These are phyloP conservation scores for Simalia tracyae DNA, from an alignment of 2,797 vertebrate genomes.

Conservation along the genomic window DNA sequence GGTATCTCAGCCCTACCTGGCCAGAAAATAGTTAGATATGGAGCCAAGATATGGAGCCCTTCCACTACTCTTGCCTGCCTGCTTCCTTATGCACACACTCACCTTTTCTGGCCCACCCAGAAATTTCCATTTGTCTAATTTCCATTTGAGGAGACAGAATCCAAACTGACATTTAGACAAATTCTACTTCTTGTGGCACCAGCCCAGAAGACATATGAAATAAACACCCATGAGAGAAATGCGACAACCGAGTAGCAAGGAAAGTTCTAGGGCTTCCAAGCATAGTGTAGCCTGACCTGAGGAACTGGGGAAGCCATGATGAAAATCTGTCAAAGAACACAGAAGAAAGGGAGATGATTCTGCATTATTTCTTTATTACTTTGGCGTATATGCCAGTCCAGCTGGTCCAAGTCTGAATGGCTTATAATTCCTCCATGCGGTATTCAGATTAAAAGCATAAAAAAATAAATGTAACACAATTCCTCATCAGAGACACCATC, in stretches of 20 bases:
- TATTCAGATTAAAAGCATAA: neutral
- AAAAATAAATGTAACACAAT: neutral
- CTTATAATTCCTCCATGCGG: neutral
- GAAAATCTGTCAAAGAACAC: neutral
- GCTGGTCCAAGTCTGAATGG: neutral
- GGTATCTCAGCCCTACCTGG: neutral
- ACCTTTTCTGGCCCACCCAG: neutral
- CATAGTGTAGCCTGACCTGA: no score
- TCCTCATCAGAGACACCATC: neutral
- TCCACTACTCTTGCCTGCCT: slow-evolving; percentile 13
- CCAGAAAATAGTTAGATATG: accelerated
- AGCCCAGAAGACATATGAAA: neutral
- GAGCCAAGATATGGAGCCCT: neutral
- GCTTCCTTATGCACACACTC: neutral
- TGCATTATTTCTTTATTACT: neutral
- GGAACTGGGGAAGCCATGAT: no score
- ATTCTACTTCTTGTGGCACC: slow-evolving; percentile 17
- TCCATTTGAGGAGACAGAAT: neutral
- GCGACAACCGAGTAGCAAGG: neutral
- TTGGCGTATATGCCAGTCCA: neutral
- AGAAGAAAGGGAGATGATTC: neutral
- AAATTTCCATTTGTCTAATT: neutral
- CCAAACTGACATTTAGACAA: neutral
- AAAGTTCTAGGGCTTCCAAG: no score
- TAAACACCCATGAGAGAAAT: neutral